phyloP scores from a whole-genome alignment of 1,140 invertebrate genomes.

The Sinella curviseta region DNA sequence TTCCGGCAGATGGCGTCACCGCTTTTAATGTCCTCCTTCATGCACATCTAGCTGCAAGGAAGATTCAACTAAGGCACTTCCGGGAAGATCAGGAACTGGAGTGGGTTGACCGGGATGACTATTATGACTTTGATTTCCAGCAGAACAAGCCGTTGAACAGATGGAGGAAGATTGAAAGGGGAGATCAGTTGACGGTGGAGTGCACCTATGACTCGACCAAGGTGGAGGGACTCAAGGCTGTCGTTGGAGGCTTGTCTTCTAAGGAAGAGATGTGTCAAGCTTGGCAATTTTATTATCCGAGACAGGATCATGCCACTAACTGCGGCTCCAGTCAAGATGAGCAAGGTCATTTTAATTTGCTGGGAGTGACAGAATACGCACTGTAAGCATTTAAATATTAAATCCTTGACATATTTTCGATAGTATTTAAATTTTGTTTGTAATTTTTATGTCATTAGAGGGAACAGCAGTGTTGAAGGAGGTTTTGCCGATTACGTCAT shows the following conservation, averaged over 20 bases:
- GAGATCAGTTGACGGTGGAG: too few species aligned
- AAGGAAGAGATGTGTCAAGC: conserved; percentile 39
- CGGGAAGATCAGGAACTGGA: conserved; percentile 63
- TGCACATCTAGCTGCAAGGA: conserved; percentile 57
- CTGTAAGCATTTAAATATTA: background rate
- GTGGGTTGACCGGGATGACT: conserved; percentile 67
- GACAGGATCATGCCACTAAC: background rate
- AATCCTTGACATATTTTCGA: background rate
- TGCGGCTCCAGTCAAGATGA: background rate
- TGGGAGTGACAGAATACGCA: background rate
- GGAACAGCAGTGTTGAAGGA: background rate
- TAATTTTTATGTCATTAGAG: too few species aligned
- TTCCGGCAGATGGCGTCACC: conserved; percentile 33
- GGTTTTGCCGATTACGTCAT: background rate
- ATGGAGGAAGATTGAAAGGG: conserved; percentile 58
- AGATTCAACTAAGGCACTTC: conserved; percentile 67
- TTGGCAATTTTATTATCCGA: conserved; percentile 36
- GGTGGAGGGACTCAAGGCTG: conserved; percentile 22
- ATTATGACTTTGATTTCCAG: too few species aligned
- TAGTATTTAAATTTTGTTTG: background rate
- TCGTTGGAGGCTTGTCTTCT: conserved; percentile 26
- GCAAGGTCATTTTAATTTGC: background rate
- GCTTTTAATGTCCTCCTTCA: conserved; percentile 37
- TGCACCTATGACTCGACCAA: too few species aligned
- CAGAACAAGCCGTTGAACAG: too few species aligned